Evolutionary conservation across 2,113 vertebrate species (phyloP), one percentile per base, ranked within the genome.

Genomic region (Sylvilagus bachmani): DNA sequence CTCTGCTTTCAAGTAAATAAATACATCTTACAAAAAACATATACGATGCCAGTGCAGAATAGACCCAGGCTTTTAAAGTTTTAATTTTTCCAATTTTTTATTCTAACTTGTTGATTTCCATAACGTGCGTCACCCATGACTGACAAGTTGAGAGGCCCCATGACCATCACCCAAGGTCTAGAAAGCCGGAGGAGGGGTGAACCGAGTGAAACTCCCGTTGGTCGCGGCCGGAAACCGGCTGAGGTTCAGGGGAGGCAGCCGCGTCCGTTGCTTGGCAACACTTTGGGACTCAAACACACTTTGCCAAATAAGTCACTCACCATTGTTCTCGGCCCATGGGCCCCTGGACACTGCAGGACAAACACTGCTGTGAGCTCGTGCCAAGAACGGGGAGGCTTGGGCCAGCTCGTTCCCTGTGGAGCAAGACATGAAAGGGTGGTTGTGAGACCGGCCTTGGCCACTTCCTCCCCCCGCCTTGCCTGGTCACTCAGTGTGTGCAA

Each of bases 261-360:
- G 29, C 44, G 87, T 55, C 73, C 19, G 27, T 74, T 25, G 69
- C 81, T 93, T 88, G 96, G 83, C 95, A 92, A 93, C 92, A n/a
- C 85, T 93, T 29, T n/a, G 84, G 73, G 79, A 88, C 62, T 81
- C 84, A 38, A 90, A 91, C 49, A 85, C 84, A 10, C 55, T 58
- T 71, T 24, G 25, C 77, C 69, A 86, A 95, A 97, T 97, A 95
- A 96, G 93, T 95, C 92, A 66, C 44, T 89, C 90, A 83, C 95
- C 69, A 95, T 93, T 96, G 95, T 97, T 93, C 66, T 55, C 22
- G 44, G 58, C n/a, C 55, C 58, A 74, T 31, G 29, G 36, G 87
- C 73, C 75, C 86, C 92, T 36, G 64, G 95, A 77, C 79, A 5
- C 1, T 22, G 29, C 49, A 85, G 88, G 67, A 92, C 90, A 97